Base-by-base conservation (phyloP, 2,888 invertebrate species). In the Charanyca ferruginea region DNA sequence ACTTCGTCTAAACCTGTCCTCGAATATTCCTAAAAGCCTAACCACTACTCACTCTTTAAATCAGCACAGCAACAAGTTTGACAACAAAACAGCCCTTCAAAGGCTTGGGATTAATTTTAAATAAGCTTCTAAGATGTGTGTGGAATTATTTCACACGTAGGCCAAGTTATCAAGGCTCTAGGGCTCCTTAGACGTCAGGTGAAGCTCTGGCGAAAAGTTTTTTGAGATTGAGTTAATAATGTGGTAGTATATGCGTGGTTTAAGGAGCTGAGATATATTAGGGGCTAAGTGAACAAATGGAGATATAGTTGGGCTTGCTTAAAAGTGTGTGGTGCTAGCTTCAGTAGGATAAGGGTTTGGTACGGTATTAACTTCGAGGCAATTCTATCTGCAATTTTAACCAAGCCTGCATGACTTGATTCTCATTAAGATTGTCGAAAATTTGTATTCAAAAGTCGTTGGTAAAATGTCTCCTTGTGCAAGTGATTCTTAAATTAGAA, bases 31-130 rank as follows among this genome's bases (percentile, higher is more conserved):
- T 23, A 13, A 38, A 44, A 42, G 28, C 9, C 9, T 18, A 28
- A 7, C 5, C 20, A n/a, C 45, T 16, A 13, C 16, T 16, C 38
- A 32, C 32, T 53, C 47, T 66, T 66, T 25, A 45, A 67, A 73
- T 73, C 57, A 58, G 44, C 23, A 35, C 44, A 51, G 55, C 52
- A 67, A 73, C 63, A 61, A 58, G 73, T 61, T 62, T 62, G 42
- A 61, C 73, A 66, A 18, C 28, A 32, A 41, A 68, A 61, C 54
- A 44, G 47, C 57, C 16, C 64, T 45, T 60, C 13, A 28, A 67
- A 68, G 60, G 52, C 32, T 47, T 44, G 42, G 41, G 55, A 74
- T 76, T 74, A 73, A 76, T 76, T 76, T 79, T 76, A 54, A 79
- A 76, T 79, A 61, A 76, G 75, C 41, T 38, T 64, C 44, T 58